Percentiles rank a stretch among this genome's conserved stretches.
Evolutionary conservation across 2,797 vertebrate species (phyloP).

Genomic region (Monodelphis domestica): DNA sequence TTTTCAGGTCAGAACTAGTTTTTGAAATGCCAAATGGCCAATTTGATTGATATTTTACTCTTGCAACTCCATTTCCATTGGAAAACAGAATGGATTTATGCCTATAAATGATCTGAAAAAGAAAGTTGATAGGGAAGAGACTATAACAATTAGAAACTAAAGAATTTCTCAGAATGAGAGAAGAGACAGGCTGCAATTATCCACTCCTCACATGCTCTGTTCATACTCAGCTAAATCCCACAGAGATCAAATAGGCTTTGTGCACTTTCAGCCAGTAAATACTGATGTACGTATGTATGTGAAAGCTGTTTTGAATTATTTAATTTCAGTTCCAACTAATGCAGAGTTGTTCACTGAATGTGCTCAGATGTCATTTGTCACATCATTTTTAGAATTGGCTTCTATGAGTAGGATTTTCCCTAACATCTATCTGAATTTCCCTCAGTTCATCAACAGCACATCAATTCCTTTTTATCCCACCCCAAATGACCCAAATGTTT

Average conservation of each 20-base stretch:
- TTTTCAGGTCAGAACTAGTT: neutral
- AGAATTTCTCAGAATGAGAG: neutral
- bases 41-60: neutral
- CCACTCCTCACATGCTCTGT: neutral
- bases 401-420: conserved; percentile 13
- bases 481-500: conserved; percentile 56
- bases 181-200: neutral
- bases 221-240: conserved; percentile 7
- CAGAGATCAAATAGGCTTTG: neutral
- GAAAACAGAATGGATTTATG: neutral
- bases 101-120: neutral
- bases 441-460: conserved; percentile 35
- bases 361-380: neutral
- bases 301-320: conserved; percentile 23
- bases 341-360: neutral
- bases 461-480: conserved; percentile 56
- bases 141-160: neutral
- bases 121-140: neutral
- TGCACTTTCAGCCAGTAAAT: neutral
- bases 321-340: neutral
- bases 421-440: conserved; percentile 32
- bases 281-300: neutral
- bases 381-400: conserved; percentile 13
- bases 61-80: neutral
- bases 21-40: neutral